Percentiles rank a stretch among this genome's conserved stretches.
Conservation (phyloP, 2,888 invertebrate genomes). For the Clepsis dumicolana region DNA sequence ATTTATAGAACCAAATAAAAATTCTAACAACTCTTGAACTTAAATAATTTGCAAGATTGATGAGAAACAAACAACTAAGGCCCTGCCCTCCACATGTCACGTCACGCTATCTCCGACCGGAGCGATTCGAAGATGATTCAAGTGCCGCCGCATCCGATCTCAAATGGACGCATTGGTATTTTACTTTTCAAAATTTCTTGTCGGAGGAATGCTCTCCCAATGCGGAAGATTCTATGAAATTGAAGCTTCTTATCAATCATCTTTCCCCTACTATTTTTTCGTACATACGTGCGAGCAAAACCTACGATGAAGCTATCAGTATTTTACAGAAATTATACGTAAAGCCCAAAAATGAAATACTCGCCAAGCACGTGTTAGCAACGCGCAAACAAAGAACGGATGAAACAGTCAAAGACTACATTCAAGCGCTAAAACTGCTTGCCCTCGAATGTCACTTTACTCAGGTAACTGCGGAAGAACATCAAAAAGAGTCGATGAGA, state of each 20-base stretch:
- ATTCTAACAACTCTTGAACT: background rate
- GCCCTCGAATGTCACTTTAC: background rate
- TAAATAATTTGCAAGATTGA: background rate
- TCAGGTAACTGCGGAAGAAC: background rate
- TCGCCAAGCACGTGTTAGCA: background rate
- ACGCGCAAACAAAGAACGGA: background rate
- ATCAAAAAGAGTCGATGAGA: background rate
- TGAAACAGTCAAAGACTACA: background rate
- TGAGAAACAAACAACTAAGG: no score
- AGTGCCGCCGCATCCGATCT: no score
- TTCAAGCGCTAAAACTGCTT: background rate
- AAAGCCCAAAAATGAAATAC: background rate
- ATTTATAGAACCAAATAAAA: background rate
- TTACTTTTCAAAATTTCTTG: no score
- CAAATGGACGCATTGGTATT: no score
- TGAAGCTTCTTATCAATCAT: no score
- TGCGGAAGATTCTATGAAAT: no score
- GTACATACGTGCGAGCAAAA: background rate
- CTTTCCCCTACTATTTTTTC: background rate
- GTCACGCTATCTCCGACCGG: no score
- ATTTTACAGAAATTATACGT: background rate
- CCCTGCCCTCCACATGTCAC: no score
- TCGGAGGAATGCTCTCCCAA: no score
- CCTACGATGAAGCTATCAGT: background rate
- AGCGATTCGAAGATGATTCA: no score